These are phyloP conservation scores for Leucozona laternaria DNA, from an alignment of 2,888 invertebrate species.

Conservation along the genomic window DNA sequence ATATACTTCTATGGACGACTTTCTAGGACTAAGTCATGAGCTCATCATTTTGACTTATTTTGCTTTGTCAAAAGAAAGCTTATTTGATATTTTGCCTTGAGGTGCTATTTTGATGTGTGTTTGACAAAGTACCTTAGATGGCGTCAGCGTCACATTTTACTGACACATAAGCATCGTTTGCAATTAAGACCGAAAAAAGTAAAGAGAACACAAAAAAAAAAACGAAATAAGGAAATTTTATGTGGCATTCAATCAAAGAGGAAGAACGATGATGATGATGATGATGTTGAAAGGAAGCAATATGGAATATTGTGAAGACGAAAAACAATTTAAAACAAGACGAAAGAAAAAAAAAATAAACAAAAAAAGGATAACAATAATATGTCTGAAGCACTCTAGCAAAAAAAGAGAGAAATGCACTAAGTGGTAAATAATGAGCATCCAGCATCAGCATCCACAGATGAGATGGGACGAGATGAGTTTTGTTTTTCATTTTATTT, in stretches of 20 bases:
- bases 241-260: conserved; percentile 54
- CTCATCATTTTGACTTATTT: conserved; percentile 14
- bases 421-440: conserved; percentile 63
- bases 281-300: conserved; percentile 31
- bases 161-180: conserved; percentile 40
- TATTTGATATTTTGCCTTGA: conserved; percentile 56
- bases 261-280: conserved; percentile 23
- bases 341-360: neutral
- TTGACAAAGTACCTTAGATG: conserved; percentile 25
- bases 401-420: conserved; percentile 35
- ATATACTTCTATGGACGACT: neutral
- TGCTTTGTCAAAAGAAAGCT: conserved; percentile 21
- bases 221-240: conserved; percentile 20
- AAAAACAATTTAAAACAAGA: conserved; percentile 18
- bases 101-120: conserved; percentile 31
- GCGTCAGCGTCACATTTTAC: neutral
- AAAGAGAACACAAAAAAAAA: neutral
- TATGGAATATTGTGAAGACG: conserved; percentile 2
- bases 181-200: conserved; percentile 25
- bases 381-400: conserved; percentile 39
- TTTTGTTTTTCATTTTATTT: conserved; percentile 1
- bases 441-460: conserved; percentile 19
- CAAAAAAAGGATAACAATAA: conserved; percentile 20
- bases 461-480: conserved; percentile 45
- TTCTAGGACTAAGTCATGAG: conserved; percentile 1